Evolutionary conservation across 1,140 invertebrate genomes (phyloP).

Genomic region (Papilio aristodemus): DNA sequence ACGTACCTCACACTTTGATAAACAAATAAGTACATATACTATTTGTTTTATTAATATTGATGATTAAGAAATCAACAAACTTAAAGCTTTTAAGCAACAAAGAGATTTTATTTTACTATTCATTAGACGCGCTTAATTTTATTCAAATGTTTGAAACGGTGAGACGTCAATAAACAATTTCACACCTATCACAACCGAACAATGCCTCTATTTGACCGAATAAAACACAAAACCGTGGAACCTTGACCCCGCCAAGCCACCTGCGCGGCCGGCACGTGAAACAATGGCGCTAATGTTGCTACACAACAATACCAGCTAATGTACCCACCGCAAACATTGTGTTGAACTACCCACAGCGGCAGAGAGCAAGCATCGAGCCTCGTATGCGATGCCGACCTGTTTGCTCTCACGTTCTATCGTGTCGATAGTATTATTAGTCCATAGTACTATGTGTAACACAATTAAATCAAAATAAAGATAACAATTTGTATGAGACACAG

Average conservation of each 20-base stretch:
- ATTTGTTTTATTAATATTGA: background rate
- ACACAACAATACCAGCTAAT: conserved; percentile 30
- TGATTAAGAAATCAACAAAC: conserved; percentile 16
- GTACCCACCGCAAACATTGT: conserved; percentile 16
- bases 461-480: background rate
- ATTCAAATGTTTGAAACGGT: conserved; percentile 19
- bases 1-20: too few relatives aligned
- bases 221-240: conserved; percentile 23
- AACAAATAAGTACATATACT: too few relatives aligned
- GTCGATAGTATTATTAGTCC: background rate
- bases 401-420: conserved; percentile 1
- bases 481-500: too few relatives aligned
- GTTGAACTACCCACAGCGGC: conserved; percentile 23
- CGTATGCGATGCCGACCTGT: conserved; percentile 1
- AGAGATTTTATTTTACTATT: conserved; percentile 12
- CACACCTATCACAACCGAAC: conserved; percentile 16
- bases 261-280: conserved; percentile 22
- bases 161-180: conserved; percentile 24
- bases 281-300: conserved; percentile 32
- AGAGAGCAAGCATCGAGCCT: background rate
- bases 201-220: conserved; percentile 22
- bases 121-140: conserved; percentile 11
- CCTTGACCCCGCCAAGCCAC: conserved; percentile 29
- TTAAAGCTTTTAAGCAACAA: background rate
- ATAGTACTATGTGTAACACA: background rate